Evolutionary conservation across 2,888 invertebrate genomes (phyloP).

Genomic region (Thalpophila matura): DNA sequence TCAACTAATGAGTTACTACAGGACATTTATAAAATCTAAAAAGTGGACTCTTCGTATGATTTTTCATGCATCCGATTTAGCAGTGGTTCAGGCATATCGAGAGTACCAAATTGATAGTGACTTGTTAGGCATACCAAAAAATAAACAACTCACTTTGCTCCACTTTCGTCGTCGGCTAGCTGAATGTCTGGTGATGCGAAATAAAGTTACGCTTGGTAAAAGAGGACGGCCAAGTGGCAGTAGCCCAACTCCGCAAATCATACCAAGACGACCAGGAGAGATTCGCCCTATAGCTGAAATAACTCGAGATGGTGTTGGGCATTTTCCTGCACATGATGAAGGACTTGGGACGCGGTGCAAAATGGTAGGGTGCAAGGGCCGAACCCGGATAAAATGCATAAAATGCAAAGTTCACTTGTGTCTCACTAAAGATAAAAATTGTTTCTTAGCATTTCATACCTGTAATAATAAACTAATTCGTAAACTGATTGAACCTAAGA

Average conservation of each 20-base stretch:
- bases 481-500: too few species aligned
- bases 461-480: background rate
- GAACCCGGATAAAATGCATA: conserved; percentile 58
- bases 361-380: conserved; percentile 60
- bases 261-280: conserved; percentile 62
- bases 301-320: conserved; percentile 60
- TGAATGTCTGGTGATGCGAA: conserved; percentile 58
- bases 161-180: conserved; percentile 58
- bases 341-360: conserved; percentile 58
- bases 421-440: conserved; percentile 63
- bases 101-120: conserved; percentile 59
- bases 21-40: conserved; percentile 67
- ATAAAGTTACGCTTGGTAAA: conserved; percentile 57
- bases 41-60: conserved; percentile 69
- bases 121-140: conserved; percentile 51
- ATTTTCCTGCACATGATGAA: conserved; percentile 61
- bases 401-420: conserved; percentile 63
- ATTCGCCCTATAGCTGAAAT: conserved; percentile 55
- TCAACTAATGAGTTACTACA: conserved; percentile 68
- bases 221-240: conserved; percentile 60
- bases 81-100: conserved; percentile 56
- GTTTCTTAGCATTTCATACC: conserved; percentile 59
- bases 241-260: conserved; percentile 50
- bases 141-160: conserved; percentile 56
- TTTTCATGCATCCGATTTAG: conserved; percentile 62